Conservation (phyloP, 2,113 vertebrate species). For the Coptodon bakossiorum region DNA sequence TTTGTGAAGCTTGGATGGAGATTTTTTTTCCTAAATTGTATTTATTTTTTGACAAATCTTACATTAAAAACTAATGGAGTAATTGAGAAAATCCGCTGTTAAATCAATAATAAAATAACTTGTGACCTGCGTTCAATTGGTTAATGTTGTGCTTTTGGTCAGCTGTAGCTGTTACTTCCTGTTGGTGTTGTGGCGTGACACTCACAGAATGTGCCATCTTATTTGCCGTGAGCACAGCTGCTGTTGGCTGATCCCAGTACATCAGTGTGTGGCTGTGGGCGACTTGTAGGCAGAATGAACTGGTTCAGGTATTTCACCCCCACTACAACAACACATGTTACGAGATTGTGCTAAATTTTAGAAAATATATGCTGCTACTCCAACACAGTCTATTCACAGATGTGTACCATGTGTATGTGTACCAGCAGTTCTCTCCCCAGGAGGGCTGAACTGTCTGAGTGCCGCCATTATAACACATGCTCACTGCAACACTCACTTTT, state of each 20-base stretch:
- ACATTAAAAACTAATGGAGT: not conserved
- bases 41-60: not conserved
- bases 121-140: not conserved
- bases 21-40: not conserved
- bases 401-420: not conserved
- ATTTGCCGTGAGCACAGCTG: not conserved
- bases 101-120: not conserved
- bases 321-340: not conserved
- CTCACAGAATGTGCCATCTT: not conserved
- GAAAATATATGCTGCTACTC: not conserved
- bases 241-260: not conserved
- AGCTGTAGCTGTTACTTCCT: not conserved
- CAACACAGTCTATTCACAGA: not conserved
- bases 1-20: not conserved
- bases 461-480: not conserved
- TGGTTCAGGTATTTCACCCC: not conserved
- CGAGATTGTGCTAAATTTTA: not conserved
- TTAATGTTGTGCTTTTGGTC: not conserved
- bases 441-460: not conserved
- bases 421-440: not conserved
- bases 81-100: not conserved
- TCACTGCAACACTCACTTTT: not conserved
- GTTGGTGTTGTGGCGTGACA: not conserved
- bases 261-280: fast-evolving
- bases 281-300: not conserved